Evolutionary conservation across 2,113 vertebrate species (phyloP), one percentile per base, ranked within the genome.

Genomic region (Hydrochoerus hydrochaeris): DNA sequence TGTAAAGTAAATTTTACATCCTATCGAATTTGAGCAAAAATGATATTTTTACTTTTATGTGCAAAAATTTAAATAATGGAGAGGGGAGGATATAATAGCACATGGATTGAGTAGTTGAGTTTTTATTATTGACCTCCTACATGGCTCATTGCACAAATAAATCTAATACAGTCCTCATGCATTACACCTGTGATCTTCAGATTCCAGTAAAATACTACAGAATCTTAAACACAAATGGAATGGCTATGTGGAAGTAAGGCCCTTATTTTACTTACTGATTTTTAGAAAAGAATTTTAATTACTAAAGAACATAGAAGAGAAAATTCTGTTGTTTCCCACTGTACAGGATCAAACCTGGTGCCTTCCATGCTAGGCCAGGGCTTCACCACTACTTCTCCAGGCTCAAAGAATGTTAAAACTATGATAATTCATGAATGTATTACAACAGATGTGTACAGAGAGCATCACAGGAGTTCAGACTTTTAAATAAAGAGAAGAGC

Each of bases 41-140:
- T 52, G 7, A 63, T 5, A 78, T 83, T 85, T 85, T 89, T 57
- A 83, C 35, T 67, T 91, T 96, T 82, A 54, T 22, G 19, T 58
- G 54, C 49, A 81, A 75, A 93, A 96, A 93, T 88, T 77, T 22
- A 93, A 95, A 83, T 73, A 77, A 69, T 63, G 22, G 78, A 58
- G 14, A 80, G 28, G 54, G 12, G 46, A 71, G 58, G 62, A 73
- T 69, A n/a, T 57, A 92, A 90, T 0, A 77, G 75, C 7, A 46
- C 32, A 12, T 87, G 49, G 44, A 93, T 73, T 85, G 77, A 90
- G 81, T 1, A 95, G 44, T 7, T n/a, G 46, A 28, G 11, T 49
- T 93, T 92, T 93, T 87, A 67, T 62, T 52, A 75, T 0, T 88
- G 63, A 78, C 11, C 30, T 89, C 54, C 4, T 41, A 22, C n/a